Conservation (phyloP, 2,113 vertebrate species). For the Lathamus discolor region DNA sequence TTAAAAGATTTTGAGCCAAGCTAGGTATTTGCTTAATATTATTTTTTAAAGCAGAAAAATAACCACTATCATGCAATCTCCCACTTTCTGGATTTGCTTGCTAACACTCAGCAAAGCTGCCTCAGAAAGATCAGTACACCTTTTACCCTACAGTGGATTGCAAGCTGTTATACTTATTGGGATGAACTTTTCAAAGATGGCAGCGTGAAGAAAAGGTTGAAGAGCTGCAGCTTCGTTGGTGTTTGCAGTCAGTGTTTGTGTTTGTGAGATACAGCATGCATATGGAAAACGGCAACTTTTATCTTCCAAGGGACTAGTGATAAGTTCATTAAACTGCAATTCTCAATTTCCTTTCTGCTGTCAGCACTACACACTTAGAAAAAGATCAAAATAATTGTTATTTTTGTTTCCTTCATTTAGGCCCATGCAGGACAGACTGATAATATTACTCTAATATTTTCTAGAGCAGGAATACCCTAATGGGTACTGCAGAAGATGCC, state of each 20-base stretch:
- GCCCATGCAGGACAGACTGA: background rate
- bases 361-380: rapidly evolving
- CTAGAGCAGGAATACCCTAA: background rate
- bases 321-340: background rate
- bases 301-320: rapidly evolving
- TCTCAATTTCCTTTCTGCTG: rapidly evolving
- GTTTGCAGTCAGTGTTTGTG: rapidly evolving
- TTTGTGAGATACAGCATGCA: rapidly evolving
- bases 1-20: too few relatives aligned
- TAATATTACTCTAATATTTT: background rate
- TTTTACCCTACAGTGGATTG: rapidly evolving
- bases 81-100: background rate
- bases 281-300: rapidly evolving
- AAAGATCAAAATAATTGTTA: background rate
- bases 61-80: rapidly evolving
- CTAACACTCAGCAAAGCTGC: background rate
- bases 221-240: background rate
- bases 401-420: background rate
- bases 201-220: rapidly evolving
- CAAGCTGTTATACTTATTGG: rapidly evolving
- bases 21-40: background rate
- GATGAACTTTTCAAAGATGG: background rate
- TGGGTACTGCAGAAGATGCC: background rate
- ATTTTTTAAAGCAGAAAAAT: background rate
- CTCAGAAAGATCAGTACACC: rapidly evolving